Evolutionary conservation across 2,888 invertebrate genomes (phyloP), one percentile per base, ranked within the genome.

Genomic region (Andricus curvator): DNA sequence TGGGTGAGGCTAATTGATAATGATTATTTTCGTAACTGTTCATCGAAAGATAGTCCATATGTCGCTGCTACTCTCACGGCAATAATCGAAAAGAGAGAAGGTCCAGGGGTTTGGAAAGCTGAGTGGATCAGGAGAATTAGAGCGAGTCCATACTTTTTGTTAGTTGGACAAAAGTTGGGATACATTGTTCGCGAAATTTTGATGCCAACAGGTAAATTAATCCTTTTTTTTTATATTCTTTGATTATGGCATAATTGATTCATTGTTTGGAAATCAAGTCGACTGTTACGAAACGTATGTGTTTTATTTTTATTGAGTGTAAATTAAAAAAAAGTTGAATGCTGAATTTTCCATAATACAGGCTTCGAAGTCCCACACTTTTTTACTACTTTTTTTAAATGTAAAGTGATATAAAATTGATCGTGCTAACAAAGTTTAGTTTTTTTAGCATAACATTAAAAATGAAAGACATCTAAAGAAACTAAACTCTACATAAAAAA

Each of bases 191-290:
- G 60, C 8, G 60, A 60, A 60, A 60, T 60, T 8, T 60, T 60
- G 22, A 60, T 60, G 22, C 60, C 60, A 60, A 60, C 60, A 60
- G 60, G 60, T 60, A 60, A 60, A 60, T 60, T 60, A 22, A 22
- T 60, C 11, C 11, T 0, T n/a, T n/a, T n/a, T 60, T 60, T 60
- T 22, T 22, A 11, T n/a, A 22, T 13, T 22, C 1, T 60, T 22
- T 22, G 11, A 56, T n/a, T 56, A 51, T 51, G 8, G 20, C 8
- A 51, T 51, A n/a, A 41, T 41, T 2, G 13, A 1, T 41, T 13
- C 13, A 2, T 41, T 41, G 13, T 13, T 13, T 41, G 11, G 13
- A 41, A 41, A 13, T 41, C 41, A 13, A 13, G 13, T 41, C 41
- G 13, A 41, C 13, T 41, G 13, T 41, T 41, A 41, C 13, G 41